These are phyloP conservation scores for Perca schrenkii DNA, from an alignment of 2,113 vertebrate species.

Conservation along the genomic window DNA sequence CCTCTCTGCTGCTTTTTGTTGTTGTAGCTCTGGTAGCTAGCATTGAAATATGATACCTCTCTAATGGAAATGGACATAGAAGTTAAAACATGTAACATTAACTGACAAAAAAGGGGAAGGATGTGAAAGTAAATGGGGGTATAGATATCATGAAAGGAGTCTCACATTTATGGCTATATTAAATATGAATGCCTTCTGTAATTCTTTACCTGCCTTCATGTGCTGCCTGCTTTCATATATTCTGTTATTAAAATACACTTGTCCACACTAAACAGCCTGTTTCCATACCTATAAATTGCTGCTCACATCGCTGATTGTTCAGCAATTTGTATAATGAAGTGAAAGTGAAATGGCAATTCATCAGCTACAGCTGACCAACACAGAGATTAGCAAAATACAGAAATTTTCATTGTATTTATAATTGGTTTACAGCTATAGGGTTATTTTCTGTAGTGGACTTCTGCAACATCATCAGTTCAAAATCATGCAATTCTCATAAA, in stretches of 20 bases:
- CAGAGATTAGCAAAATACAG: not conserved
- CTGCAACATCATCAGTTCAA: not conserved
- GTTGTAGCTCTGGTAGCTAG: not conserved
- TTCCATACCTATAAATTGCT: not conserved
- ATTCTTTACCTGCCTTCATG: not conserved
- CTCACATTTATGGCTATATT: not conserved
- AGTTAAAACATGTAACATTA: not conserved
- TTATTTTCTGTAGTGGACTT: not conserved
- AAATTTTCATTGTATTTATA: not conserved
- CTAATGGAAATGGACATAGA: not conserved
- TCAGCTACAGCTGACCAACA: not conserved
- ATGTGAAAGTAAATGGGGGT: not conserved
- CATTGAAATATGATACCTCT: not conserved
- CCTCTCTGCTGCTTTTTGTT: not conserved
- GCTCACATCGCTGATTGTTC: not conserved
- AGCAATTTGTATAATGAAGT: not conserved
- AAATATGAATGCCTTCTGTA: not conserved
- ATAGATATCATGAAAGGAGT: not conserved
- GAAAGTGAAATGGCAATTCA: slow-evolving; percentile 4
- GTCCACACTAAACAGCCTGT: not conserved
- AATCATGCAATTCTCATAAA: not conserved
- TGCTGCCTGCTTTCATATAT: not conserved
- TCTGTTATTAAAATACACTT: not conserved
- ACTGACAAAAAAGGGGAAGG: not conserved
- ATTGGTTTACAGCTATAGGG: too few species aligned